Evolutionary conservation across 2,888 invertebrate genomes (phyloP).

Genomic region (Nymphalis polychloros): DNA sequence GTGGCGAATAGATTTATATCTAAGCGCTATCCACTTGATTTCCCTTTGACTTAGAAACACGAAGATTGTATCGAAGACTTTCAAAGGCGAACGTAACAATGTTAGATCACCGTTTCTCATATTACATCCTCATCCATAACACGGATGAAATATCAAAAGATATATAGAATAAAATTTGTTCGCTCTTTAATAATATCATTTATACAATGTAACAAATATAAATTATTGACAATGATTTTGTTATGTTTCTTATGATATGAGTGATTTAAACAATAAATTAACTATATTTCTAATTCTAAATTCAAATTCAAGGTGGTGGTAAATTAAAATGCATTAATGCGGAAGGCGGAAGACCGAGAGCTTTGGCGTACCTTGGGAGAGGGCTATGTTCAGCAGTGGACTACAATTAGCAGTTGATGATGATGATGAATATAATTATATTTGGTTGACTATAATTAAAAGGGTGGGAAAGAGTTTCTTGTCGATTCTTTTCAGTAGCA

Average conservation of each 20-base stretch:
- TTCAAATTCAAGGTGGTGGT: no score
- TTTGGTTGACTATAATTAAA: no score
- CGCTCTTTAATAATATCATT: neutral
- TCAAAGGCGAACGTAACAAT: slow-evolving; percentile 12
- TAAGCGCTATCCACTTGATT: neutral
- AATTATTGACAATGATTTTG: neutral
- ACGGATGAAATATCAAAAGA: slow-evolving; percentile 1
- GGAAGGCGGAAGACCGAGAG: no score
- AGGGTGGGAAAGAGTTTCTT: no score
- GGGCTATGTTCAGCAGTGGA: no score
- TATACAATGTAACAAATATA: neutral
- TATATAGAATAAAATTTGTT: neutral
- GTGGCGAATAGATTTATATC: neutral
- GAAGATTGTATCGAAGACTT: neutral
- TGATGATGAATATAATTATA: no score
- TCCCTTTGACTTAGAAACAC: slow-evolving; percentile 4
- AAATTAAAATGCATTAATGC: no score
- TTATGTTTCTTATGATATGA: neutral
- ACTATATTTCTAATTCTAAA: no score
- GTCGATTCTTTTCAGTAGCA: no score
- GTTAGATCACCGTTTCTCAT: neutral
- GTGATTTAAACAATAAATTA: no score
- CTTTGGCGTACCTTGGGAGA: no score
- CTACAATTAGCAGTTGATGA: no score
- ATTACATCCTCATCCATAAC: neutral